Conservation (phyloP, 2,888 invertebrate genomes). For the Xestia sexstrigata region DNA sequence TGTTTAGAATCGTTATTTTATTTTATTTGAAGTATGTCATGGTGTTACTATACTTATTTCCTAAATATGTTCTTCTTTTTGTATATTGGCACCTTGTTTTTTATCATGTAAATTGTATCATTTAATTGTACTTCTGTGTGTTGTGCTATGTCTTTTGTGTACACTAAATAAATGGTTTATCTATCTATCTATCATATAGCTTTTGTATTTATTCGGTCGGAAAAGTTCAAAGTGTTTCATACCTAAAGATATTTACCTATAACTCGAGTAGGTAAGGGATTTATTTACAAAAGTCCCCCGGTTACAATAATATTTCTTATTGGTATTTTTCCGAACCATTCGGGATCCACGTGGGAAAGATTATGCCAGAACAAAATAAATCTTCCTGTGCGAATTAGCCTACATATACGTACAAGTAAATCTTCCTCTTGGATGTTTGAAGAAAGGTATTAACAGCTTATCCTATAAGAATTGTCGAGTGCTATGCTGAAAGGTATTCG, state of each 20-base stretch:
- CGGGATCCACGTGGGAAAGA: not conserved
- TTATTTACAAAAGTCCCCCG: not conserved
- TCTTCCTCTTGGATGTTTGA: not conserved
- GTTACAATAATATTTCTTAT: not conserved
- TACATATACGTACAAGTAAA: not conserved
- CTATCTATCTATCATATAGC: too few species aligned
- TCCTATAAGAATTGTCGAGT: not conserved
- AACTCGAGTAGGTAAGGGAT: not conserved
- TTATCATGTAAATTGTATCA: too few species aligned
- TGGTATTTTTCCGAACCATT: not conserved
- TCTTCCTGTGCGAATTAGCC: not conserved
- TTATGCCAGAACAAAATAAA: not conserved
- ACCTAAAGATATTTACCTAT: not conserved
- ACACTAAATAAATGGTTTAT: too few species aligned
- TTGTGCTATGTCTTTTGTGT: too few species aligned
- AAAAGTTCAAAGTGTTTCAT: not conserved
- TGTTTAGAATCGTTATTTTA: too few species aligned
- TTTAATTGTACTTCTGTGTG: too few species aligned
- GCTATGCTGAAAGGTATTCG: not conserved
- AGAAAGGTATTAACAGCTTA: not conserved
- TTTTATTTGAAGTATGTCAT: too few species aligned
- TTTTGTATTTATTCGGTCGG: not conserved
- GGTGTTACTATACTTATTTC: too few species aligned
- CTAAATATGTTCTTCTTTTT: too few species aligned
- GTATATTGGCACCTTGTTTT: too few species aligned